Percentiles rank a stretch among this genome's conserved stretches.
Conservation (phyloP, 1,140 invertebrate species). For the Charaxes varanes region DNA sequence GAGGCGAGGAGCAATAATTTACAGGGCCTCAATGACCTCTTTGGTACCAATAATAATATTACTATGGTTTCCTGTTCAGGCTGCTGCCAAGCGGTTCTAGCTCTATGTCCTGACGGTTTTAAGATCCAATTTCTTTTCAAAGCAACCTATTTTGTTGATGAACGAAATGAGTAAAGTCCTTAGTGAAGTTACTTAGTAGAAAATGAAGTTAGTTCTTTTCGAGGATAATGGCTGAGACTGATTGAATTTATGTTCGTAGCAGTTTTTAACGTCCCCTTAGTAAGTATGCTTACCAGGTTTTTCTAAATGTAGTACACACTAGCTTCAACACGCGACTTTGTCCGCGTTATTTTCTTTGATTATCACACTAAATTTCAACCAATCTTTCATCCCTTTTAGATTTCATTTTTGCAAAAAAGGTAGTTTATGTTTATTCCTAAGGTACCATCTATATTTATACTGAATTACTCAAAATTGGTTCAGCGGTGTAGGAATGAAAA, state of each 20-base stretch:
- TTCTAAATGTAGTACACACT: no score
- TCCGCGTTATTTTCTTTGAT: no score
- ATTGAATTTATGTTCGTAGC: background rate
- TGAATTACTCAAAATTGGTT: no score
- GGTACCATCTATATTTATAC: no score
- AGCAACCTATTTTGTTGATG: constrained; percentile 5
- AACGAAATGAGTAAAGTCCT: constrained; percentile 11
- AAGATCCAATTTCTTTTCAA: constrained; percentile 3
- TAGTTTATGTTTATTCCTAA: no score
- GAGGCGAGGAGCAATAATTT: constrained; percentile 47
- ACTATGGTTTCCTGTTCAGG: constrained; percentile 30
- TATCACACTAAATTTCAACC: no score
- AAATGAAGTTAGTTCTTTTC: constrained; percentile 10
- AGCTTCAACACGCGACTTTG: no score
- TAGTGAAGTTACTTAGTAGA: constrained; percentile 10
- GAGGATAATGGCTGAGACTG: background rate
- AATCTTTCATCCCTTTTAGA: no score
- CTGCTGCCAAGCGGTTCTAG: constrained; percentile 7
- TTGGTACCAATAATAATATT: constrained; percentile 48
- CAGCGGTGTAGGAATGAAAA: no score
- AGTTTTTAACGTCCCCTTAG: no score
- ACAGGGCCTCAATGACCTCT: constrained; percentile 48
- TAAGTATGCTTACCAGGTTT: no score
- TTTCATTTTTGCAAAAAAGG: no score
- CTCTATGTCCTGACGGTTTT: background rate